Conservation (phyloP, 2,888 invertebrate genomes). For the Thecocarcelia acutangulata region DNA sequence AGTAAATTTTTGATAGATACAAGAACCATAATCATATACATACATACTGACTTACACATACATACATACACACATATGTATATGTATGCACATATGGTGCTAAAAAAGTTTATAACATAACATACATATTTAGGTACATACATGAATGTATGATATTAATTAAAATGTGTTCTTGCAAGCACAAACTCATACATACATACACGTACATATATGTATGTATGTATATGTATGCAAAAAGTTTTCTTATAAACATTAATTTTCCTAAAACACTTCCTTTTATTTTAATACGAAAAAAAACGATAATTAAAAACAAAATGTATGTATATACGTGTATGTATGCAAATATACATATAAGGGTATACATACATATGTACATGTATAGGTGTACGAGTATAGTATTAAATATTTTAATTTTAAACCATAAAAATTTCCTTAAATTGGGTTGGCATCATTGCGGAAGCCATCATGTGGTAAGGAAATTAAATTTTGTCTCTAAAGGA, state of each 20-base stretch:
- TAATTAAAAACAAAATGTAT: no score
- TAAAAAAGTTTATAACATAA: slow-evolving; percentile 9
- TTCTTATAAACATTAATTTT: no score
- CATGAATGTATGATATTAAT: no score
- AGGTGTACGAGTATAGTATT: not conserved
- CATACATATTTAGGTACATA: not conserved
- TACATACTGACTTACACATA: no score
- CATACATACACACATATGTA: no score
- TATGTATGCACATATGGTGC: slow-evolving; percentile 7
- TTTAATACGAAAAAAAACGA: no score
- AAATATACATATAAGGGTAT: not conserved
- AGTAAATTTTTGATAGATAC: slow-evolving; percentile 71
- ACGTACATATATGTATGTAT: no score
- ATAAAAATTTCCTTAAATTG: slow-evolving; percentile 38
- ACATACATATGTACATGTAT: not conserved
- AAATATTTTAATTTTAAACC: not conserved
- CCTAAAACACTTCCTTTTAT: no score
- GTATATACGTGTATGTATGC: no score
- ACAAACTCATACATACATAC: no score
- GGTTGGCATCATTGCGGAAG: slow-evolving; percentile 51
- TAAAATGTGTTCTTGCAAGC: no score
- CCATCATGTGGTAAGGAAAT: slow-evolving; percentile 61
- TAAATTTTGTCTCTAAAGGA: slow-evolving; percentile 35
- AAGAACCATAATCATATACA: slow-evolving; percentile 42
- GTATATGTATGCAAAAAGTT: no score